Percentiles rank a stretch among this genome's conserved stretches.
Evolutionary conservation across 2,113 vertebrate species (phyloP).

Genomic region (Balaenoptera acutorostrata): DNA sequence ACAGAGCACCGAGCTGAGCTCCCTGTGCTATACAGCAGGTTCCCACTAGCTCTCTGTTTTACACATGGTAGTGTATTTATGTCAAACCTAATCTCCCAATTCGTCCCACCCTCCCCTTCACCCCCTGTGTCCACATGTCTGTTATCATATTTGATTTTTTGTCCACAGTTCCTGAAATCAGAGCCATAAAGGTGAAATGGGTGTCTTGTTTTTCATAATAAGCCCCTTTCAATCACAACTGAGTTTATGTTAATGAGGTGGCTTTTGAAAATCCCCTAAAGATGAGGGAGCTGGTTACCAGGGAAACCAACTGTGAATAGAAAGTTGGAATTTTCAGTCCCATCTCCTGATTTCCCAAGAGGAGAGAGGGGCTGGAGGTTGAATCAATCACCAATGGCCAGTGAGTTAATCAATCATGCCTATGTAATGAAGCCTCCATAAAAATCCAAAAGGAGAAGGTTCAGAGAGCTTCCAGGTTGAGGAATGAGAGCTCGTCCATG

Average conservation of each 20-base stretch:
- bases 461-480: background rate
- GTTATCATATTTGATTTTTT: background rate
- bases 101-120: too few species aligned
- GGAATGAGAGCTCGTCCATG: background rate
- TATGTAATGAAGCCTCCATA: background rate
- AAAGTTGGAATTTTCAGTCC: background rate
- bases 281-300: background rate
- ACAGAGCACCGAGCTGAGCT: too few species aligned
- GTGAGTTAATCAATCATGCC: constrained; percentile 1
- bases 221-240: background rate
- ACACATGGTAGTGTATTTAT: too few species aligned
- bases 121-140: background rate
- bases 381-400: background rate
- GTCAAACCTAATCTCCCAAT: too few species aligned
- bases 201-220: background rate
- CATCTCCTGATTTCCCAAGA: background rate
- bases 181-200: background rate
- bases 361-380: background rate
- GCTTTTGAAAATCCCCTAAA: background rate
- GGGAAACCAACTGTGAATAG: background rate
- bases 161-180: background rate
- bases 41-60: too few species aligned
- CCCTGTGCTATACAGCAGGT: too few species aligned
- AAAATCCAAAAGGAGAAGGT: background rate
- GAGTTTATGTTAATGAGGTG: background rate